Conservation (phyloP, 92 coral and sea anemone species). For the Virgularia gustaviana region DNA sequence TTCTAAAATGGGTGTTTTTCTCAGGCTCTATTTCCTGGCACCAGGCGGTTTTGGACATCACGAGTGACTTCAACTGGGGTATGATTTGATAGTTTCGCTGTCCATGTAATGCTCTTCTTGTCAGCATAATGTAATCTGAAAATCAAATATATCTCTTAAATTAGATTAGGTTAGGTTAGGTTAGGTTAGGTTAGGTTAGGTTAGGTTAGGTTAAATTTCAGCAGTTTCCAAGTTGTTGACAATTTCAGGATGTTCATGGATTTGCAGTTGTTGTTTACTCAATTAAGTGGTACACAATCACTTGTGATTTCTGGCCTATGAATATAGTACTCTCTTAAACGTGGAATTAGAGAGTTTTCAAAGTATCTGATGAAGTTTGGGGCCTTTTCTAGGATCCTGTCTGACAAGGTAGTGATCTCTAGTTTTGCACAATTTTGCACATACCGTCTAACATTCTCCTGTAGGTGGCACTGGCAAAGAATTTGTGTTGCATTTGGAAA, state of each 20-base stretch:
- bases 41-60: neutral
- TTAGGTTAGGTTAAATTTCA: no score
- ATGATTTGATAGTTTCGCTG: slow-evolving; percentile 5
- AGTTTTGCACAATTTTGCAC: neutral
- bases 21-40: neutral
- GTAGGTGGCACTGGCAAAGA: neutral
- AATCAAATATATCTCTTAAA: slow-evolving; percentile 1
- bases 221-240: neutral
- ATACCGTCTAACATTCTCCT: neutral
- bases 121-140: slow-evolving; percentile 13
- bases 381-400: neutral
- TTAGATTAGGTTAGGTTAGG: slow-evolving; percentile 14
- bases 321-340: neutral
- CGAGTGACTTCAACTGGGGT: neutral
- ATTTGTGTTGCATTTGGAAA: neutral
- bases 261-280: neutral
- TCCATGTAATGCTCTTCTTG: slow-evolving; percentile 8
- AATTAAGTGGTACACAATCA: slow-evolving; percentile 12
- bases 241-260: neutral
- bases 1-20: neutral
- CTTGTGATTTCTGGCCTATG: neutral
- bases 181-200: no score
- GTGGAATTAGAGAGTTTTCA: neutral
- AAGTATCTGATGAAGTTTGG: neutral
- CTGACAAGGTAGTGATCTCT: neutral